Conservation (phyloP, 2,113 vertebrate genomes). For the Austrofundulus limnaeus region DNA sequence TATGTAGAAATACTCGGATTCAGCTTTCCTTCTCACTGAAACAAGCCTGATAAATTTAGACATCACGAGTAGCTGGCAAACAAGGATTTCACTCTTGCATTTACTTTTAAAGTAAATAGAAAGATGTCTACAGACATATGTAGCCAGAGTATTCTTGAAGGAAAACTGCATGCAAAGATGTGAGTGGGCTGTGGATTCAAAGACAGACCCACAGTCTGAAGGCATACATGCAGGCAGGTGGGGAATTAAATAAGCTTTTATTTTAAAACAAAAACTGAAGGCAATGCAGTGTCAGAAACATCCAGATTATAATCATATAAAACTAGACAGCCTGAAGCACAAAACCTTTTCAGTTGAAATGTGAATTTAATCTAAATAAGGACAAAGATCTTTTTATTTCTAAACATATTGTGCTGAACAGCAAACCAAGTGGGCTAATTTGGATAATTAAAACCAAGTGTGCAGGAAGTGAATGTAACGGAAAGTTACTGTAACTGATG, state of each 20-base stretch:
- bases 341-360: neutral
- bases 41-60: too few species aligned
- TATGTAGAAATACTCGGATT: too few species aligned
- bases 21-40: too few species aligned
- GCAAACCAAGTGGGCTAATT: neutral
- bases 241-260: neutral
- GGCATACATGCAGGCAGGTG: neutral
- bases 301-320: neutral
- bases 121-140: too few species aligned
- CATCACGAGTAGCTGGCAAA: too few species aligned
- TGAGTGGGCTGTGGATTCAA: too few species aligned
- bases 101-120: too few species aligned
- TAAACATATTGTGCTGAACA: neutral
- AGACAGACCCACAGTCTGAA: too few species aligned
- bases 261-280: neutral
- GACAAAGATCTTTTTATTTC: neutral
- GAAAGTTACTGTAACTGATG: neutral
- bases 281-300: neutral
- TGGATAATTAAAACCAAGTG: neutral
- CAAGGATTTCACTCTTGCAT: too few species aligned
- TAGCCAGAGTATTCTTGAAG: too few species aligned
- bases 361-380: neutral
- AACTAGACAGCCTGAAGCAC: neutral
- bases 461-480: neutral
- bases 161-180: too few species aligned